Percentiles rank a stretch among this genome's conserved stretches.
Conservation (phyloP, 2,888 invertebrate species). For the Chouioia cunea region DNA sequence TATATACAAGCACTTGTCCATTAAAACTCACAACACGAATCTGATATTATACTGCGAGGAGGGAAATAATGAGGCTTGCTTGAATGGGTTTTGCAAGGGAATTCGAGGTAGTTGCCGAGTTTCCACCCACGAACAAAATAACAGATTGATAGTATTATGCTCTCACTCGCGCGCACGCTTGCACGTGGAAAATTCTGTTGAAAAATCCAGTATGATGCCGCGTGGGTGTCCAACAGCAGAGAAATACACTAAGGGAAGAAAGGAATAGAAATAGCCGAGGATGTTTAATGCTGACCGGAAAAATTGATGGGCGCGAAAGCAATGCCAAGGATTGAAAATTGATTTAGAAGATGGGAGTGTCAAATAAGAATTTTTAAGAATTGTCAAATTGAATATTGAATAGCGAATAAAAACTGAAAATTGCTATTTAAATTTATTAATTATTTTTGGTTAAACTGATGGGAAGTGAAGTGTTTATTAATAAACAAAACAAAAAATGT, state of each 20-base stretch:
- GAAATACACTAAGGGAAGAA: slow-evolving; percentile 27
- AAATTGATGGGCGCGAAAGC: too few relatives aligned
- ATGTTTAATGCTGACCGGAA: neutral
- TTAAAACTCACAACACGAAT: slow-evolving; percentile 4
- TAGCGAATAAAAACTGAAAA: too few relatives aligned
- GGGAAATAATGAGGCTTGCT: slow-evolving; percentile 29
- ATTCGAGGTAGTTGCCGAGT: slow-evolving; percentile 33
- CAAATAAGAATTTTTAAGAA: too few relatives aligned
- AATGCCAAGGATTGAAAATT: too few relatives aligned
- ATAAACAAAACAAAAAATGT: too few relatives aligned
- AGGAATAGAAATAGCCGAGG: slow-evolving; percentile 4
- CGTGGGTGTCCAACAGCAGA: slow-evolving; percentile 29
- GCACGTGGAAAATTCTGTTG: slow-evolving; percentile 31
- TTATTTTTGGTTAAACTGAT: too few relatives aligned
- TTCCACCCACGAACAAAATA: slow-evolving; percentile 47
- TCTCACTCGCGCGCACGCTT: neutral
- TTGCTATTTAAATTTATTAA: too few relatives aligned
- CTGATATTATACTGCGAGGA: slow-evolving; percentile 24
- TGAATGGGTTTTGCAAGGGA: slow-evolving; percentile 20
- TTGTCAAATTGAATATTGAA: too few relatives aligned
- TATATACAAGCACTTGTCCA: too few relatives aligned
- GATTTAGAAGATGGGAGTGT: too few relatives aligned
- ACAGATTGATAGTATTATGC: slow-evolving; percentile 48
- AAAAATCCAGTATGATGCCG: slow-evolving; percentile 35
- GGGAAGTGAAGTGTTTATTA: too few relatives aligned